Conservation (phyloP, 2,113 vertebrate species). For the Rhinogobius similis region DNA sequence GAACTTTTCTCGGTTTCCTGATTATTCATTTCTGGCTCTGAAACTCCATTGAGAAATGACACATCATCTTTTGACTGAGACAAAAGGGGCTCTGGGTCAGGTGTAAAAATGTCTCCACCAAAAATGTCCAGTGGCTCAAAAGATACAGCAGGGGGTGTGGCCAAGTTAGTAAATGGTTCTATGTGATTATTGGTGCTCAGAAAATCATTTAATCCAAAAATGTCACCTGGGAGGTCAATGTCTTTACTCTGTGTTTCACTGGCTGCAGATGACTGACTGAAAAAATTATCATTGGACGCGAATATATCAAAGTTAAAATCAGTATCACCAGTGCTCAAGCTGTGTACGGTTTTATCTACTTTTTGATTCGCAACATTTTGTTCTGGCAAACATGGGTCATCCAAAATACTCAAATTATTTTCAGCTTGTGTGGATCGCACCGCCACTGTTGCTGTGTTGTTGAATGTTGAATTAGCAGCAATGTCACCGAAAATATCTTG, state of each 20-base stretch:
- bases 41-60: conserved; percentile 32
- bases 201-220: conserved; percentile 54
- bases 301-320: conserved; percentile 67
- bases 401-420: conserved; percentile 15
- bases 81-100: conserved; percentile 22
- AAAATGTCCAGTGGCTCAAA: conserved; percentile 43
- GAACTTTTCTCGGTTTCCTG: conserved; percentile 30
- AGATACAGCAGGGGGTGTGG: conserved; percentile 9
- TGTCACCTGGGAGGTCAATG: conserved; percentile 32
- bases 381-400: conserved; percentile 14
- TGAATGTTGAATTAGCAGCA: background rate
- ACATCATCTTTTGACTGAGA: conserved; percentile 18
- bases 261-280: conserved; percentile 19
- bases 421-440: background rate
- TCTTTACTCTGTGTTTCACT: conserved; percentile 16
- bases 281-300: conserved; percentile 30
- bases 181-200: background rate
- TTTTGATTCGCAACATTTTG: conserved; percentile 12
- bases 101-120: conserved; percentile 51
- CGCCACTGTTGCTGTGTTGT: background rate
- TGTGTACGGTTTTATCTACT: conserved; percentile 2
- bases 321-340: background rate
- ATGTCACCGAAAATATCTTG: background rate
- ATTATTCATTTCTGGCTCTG: conserved; percentile 27
- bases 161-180: conserved; percentile 22